These are phyloP conservation scores for Cryptus armator DNA, from an alignment of 2,888 invertebrate genomes.

Conservation along the genomic window DNA sequence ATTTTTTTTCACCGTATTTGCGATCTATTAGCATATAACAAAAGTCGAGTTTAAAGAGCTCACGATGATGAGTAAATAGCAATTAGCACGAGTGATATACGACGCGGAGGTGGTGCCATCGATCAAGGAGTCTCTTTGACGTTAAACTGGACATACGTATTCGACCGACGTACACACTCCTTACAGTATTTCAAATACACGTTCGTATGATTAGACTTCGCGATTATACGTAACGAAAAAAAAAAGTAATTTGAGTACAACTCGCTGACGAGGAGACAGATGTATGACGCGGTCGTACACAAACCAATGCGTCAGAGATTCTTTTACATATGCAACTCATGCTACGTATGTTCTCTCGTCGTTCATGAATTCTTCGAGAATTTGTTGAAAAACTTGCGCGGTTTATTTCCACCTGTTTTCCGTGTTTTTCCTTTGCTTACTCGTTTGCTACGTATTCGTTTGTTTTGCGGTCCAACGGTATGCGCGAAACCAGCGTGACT, in stretches of 20 bases:
- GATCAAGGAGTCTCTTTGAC: conserved; percentile 17
- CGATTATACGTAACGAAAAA: conserved; percentile 19
- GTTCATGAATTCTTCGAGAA: not conserved
- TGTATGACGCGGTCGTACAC: conserved; percentile 16
- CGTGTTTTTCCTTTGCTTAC: conserved; percentile 6
- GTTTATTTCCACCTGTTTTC: conserved; percentile 20
- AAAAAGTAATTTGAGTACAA: conserved; percentile 16
- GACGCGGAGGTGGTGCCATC: not conserved
- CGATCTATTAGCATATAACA: not conserved
- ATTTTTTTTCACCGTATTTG: conserved; percentile 2
- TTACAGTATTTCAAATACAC: not conserved
- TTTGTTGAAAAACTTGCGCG: conserved; percentile 4
- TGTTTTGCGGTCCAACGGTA: not conserved
- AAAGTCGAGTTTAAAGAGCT: not conserved
- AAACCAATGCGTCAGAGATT: conserved; percentile 7
- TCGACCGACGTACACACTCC: not conserved
- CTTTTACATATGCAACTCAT: not conserved
- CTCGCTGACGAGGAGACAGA: conserved; percentile 2
- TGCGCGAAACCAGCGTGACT: conserved; percentile 34
- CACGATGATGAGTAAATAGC: conserved; percentile 4
- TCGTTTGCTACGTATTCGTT: conserved; percentile 1
- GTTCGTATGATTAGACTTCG: not conserved
- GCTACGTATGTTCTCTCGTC: not conserved
- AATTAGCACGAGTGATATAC: not conserved
- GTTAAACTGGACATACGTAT: not conserved